Percentiles rank a stretch among this genome's conserved stretches.
These are phyloP conservation scores for Drosophila algonquin DNA, from an alignment of 2,888 invertebrate genomes.

Conservation along the genomic window DNA sequence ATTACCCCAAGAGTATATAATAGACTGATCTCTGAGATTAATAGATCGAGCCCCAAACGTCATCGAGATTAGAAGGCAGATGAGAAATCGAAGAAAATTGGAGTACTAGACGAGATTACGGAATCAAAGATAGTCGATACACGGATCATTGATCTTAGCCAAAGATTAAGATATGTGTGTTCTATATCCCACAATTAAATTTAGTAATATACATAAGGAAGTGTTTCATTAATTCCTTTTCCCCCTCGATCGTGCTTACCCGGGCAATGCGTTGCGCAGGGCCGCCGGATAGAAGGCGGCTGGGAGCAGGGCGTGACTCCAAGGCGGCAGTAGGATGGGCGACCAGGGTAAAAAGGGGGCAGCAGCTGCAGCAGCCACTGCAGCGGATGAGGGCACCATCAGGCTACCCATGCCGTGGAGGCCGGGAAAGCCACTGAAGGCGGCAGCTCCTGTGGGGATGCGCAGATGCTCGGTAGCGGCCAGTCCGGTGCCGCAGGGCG, in stretches of 20 bases:
- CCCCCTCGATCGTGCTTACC: slow-evolving; percentile 85
- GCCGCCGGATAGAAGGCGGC: slow-evolving; percentile 89
- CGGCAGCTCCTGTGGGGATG: slow-evolving; percentile 82
- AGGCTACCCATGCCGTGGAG: slow-evolving; percentile 82
- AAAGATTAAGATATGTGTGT: neutral
- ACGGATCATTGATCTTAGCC: too few species aligned
- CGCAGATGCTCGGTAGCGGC: slow-evolving; percentile 75
- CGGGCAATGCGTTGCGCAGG: slow-evolving; percentile 89
- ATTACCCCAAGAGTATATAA: too few species aligned
- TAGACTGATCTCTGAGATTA: too few species aligned
- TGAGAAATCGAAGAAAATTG: too few species aligned
- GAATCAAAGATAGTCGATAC: too few species aligned
- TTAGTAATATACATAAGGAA: neutral
- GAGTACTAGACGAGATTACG: too few species aligned
- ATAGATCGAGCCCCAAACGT: too few species aligned
- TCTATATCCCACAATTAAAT: too few species aligned
- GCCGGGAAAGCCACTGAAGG: slow-evolving; percentile 80
- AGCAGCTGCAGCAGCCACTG: slow-evolving; percentile 87
- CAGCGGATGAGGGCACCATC: slow-evolving; percentile 84
- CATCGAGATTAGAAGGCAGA: too few species aligned
- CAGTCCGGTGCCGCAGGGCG: slow-evolving; percentile 50
- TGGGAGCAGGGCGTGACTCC: slow-evolving; percentile 89
- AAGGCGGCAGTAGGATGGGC: slow-evolving; percentile 88
- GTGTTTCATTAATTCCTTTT: neutral
- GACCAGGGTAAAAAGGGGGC: slow-evolving; percentile 90